A percentile compares a stretch with the other conserved stretches of the same genome.
Conservation (phyloP, 1,140 invertebrate genomes). For the Proales similis region DNA sequence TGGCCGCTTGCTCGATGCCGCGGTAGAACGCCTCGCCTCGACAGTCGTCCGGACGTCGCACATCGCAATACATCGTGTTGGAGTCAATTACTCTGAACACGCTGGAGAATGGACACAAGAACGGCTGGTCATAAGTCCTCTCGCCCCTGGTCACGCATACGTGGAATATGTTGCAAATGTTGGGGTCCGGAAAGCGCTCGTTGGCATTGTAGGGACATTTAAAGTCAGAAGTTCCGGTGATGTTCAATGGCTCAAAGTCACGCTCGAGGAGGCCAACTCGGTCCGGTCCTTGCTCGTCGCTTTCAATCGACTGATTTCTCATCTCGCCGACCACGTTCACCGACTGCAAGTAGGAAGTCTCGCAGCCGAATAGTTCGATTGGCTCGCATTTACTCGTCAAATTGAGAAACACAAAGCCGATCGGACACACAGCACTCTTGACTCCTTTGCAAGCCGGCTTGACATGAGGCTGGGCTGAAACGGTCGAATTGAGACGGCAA, state of each 20-base stretch:
- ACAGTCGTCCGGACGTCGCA: slow-evolving; percentile 19
- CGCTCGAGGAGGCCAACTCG: neutral
- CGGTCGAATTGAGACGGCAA: neutral
- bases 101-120: slow-evolving; percentile 26
- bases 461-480: neutral
- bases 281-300: neutral
- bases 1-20: neutral
- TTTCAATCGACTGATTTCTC: neutral
- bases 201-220: slow-evolving; percentile 3
- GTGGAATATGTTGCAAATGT: slow-evolving; percentile 38
- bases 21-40: slow-evolving; percentile 7
- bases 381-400: slow-evolving; percentile 5
- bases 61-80: slow-evolving; percentile 31
- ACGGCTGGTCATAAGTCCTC: slow-evolving; percentile 29
- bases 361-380: slow-evolving; percentile 25
- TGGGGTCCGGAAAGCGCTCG: slow-evolving; percentile 8
- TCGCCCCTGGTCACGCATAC: slow-evolving; percentile 21
- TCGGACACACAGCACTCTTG: slow-evolving; percentile 14
- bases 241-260: neutral
- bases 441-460: neutral
- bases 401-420: slow-evolving; percentile 16
- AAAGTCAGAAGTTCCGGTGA: slow-evolving; percentile 18
- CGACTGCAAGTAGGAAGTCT: slow-evolving; percentile 23
- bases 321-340: neutral
- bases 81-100: slow-evolving; percentile 9